A percentile compares a stretch with the other conserved stretches of the same genome.
These are phyloP conservation scores for Benitochromis conjunctus DNA, from an alignment of 2,113 vertebrate genomes.

Conservation along the genomic window DNA sequence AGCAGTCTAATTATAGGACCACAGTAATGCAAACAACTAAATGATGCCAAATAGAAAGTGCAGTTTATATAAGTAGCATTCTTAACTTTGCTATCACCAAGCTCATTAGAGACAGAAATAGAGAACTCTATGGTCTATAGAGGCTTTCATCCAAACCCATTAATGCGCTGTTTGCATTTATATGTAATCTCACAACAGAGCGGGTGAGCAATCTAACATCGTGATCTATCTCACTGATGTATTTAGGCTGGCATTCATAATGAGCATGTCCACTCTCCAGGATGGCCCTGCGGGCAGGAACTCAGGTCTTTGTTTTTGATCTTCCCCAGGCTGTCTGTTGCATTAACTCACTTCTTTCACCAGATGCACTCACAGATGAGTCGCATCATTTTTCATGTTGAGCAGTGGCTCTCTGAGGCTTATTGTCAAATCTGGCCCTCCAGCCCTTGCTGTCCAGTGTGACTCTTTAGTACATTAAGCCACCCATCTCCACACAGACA, in stretches of 20 bases:
- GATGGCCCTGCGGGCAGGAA: background rate
- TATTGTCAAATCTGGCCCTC: slow-evolving; percentile 4
- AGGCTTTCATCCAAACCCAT: slow-evolving; percentile 41
- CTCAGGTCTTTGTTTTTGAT: slow-evolving; percentile 53
- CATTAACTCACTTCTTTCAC: slow-evolving; percentile 61
- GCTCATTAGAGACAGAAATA: slow-evolving; percentile 31
- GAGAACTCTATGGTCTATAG: background rate
- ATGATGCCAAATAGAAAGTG: slow-evolving; percentile 16
- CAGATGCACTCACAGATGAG: slow-evolving; percentile 40
- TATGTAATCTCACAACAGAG: background rate
- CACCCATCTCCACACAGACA: slow-evolving; percentile 5
- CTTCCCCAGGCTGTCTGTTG: slow-evolving; percentile 33
- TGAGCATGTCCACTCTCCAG: slow-evolving; percentile 27
- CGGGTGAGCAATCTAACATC: background rate
- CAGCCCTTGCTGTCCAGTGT: background rate
- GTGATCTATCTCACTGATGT: slow-evolving; percentile 11
- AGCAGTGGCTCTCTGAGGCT: slow-evolving; percentile 13
- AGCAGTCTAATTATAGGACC: slow-evolving; percentile 23
- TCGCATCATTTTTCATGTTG: slow-evolving; percentile 35
- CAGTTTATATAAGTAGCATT: slow-evolving; percentile 24
- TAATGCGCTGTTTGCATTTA: slow-evolving; percentile 21
- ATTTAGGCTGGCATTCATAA: slow-evolving; percentile 11
- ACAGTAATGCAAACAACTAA: slow-evolving; percentile 1
- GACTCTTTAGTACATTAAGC: slow-evolving; percentile 50
- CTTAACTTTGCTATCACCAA: slow-evolving; percentile 36